Percentiles rank a stretch among this genome's conserved stretches.
phyloP scores from a whole-genome alignment of 2,113 vertebrate genomes.

The Myotis yumanensis region DNA sequence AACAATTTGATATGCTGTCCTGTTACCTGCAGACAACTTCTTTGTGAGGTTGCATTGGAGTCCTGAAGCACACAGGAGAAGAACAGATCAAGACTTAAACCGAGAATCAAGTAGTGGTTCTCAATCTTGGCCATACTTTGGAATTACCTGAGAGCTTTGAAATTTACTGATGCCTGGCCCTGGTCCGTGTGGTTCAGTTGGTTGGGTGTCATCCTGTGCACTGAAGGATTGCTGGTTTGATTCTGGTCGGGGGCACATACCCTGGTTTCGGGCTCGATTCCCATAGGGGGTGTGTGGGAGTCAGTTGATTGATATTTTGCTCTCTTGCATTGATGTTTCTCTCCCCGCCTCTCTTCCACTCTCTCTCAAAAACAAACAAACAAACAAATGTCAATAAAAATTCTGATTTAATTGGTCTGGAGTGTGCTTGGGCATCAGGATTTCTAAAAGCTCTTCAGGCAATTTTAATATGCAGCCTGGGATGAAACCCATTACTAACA shows the following conservation, averaged over 20 bases:
- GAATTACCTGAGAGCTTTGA: conserved; percentile 15
- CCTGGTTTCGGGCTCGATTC: not conserved
- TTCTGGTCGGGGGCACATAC: not conserved
- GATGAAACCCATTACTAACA: conserved; percentile 53
- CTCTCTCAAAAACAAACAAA: not conserved
- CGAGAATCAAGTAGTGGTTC: conserved; percentile 11
- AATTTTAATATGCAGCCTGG: not conserved
- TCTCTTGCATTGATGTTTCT: not conserved
- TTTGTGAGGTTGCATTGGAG: conserved; percentile 16
- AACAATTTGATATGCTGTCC: not conserved
- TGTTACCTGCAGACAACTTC: not conserved
- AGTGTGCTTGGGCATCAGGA: not conserved
- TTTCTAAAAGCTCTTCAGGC: conserved; percentile 54
- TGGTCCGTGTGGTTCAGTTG: not conserved
- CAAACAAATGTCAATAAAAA: not conserved
- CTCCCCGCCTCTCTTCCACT: not conserved
- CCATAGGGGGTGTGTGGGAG: not conserved
- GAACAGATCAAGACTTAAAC: not conserved
- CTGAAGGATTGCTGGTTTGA: not conserved
- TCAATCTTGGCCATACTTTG: not conserved
- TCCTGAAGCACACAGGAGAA: not conserved
- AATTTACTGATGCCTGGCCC: not conserved
- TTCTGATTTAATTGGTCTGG: conserved; percentile 37
- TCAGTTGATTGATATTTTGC: not conserved
- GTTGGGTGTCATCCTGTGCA: not conserved